phyloP scores from a whole-genome alignment of 2,797 vertebrate genomes.

The Acanthurus tractus region DNA sequence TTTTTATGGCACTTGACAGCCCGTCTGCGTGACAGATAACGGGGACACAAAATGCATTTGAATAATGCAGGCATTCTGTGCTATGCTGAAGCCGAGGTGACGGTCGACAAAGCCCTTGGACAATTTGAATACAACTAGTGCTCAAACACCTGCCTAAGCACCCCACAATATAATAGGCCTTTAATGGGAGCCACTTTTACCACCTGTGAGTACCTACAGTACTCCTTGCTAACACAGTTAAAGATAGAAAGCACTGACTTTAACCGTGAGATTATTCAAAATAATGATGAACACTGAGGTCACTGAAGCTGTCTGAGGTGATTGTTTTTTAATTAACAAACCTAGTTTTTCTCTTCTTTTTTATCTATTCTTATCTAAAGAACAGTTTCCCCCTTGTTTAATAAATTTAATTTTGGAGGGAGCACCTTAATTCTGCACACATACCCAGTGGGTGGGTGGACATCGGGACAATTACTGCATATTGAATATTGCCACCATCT shows the following conservation, averaged over 20 bases:
- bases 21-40: conserved; percentile 81
- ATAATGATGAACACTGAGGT: conserved; percentile 46
- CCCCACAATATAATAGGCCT: conserved; percentile 10
- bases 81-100: conserved; percentile 35
- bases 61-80: conserved; percentile 76
- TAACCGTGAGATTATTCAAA: conserved; percentile 51
- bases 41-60: conserved; percentile 79
- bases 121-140: conserved; percentile 17
- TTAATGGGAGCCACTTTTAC: conserved; percentile 17
- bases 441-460: conserved; percentile 29
- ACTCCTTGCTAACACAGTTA: conserved; percentile 25
- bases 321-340: conserved; percentile 52
- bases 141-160: conserved; percentile 38
- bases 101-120: conserved; percentile 21
- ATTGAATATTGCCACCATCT: conserved; percentile 10
- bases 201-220: not conserved
- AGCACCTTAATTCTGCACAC: conserved; percentile 61
- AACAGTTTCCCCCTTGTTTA: conserved; percentile 21
- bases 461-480: conserved; percentile 31
- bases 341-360: conserved; percentile 50
- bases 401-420: conserved; percentile 58
- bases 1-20: conserved; percentile 75
- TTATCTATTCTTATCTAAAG: conserved; percentile 48
- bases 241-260: conserved; percentile 34
- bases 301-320: conserved; percentile 46